Base-by-base conservation (phyloP, 2,113 vertebrate genomes). In the Rallus limicola region DNA sequence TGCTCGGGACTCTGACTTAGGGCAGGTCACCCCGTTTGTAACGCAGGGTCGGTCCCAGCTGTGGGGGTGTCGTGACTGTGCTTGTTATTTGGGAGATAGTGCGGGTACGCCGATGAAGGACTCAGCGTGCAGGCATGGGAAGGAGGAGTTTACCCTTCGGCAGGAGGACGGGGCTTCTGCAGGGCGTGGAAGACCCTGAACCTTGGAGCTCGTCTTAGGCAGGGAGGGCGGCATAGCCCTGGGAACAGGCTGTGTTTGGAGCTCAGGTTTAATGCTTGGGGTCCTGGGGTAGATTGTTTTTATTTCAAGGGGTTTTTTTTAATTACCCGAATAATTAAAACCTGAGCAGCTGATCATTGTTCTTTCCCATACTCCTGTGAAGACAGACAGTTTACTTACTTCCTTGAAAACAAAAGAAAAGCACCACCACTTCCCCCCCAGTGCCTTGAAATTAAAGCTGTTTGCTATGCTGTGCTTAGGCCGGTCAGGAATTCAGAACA, bases 61-160 rank as follows among this genome's bases (percentile, higher is more conserved):
- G 44, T 7, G 3, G 55, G 67, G 74, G 53, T 48, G 91, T 36
- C 79, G 8, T 46, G 71, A 52, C 65, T 60, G 11, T 31, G 64
- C 40, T 55, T 11, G 23, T 7, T 40, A 4, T 8, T 12, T 17
- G 9, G 69, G 91, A 31, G 55, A 33, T 19, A 69, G 65, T 12
- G 33, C 16, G 23, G 78, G 42, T 13, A 16, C 60, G 1, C 5
- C 48, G 4, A 28, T 2, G 0, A 24, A 23, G 69, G 42, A 17
- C 63, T 31, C 16, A 0, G 55, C 7, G 0, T 1, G 26, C 5
- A 3, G 44, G 28, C 29, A 3, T 2, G 33, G 7, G 9, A 20
- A 17, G 52, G 40, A 55, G 38, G 8, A 4, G 64, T 17, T 83
- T 31, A 10, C 11, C 48, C 48, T 0, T 20, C 90, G 4, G 50